Percentiles rank a stretch among this genome's conserved stretches.
phyloP scores from a whole-genome alignment of 2,888 invertebrate genomes.

The Lydus trimaculatus region DNA sequence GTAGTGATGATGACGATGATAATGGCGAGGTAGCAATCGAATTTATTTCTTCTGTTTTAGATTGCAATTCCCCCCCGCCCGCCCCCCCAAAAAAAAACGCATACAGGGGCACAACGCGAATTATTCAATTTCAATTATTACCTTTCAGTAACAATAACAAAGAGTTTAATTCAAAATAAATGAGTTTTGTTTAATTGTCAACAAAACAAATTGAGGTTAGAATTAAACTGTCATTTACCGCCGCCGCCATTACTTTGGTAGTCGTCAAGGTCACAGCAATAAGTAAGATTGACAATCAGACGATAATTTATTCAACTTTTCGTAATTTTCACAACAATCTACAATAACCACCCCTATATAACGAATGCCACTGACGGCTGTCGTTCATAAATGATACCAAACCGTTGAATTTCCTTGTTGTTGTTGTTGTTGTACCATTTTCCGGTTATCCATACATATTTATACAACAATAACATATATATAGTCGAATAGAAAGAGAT shows the following conservation, averaged over 20 bases:
- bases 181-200: too few relatives aligned
- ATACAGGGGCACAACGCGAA: too few relatives aligned
- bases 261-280: not conserved
- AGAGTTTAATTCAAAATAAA: not conserved
- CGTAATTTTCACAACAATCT: not conserved
- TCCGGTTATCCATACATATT: not conserved
- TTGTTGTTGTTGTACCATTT: constrained; percentile 13
- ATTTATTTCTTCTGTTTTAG: not conserved
- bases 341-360: not conserved
- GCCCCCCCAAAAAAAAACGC: too few relatives aligned
- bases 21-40: not conserved
- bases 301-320: too few relatives aligned
- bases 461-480: not conserved
- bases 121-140: not conserved
- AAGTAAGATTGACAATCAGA: too few relatives aligned
- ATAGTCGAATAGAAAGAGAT: not conserved
- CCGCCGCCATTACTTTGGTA: constrained; percentile 13
- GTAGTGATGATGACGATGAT: not conserved
- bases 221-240: not conserved
- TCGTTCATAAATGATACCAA: constrained; percentile 40
- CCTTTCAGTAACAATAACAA: not conserved
- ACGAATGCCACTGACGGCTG: constrained; percentile 41
- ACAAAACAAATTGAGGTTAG: not conserved
- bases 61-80: too few relatives aligned
- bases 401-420: constrained; percentile 26